Conservation (phyloP, 2,113 vertebrate species). For the Zingel zingel region DNA sequence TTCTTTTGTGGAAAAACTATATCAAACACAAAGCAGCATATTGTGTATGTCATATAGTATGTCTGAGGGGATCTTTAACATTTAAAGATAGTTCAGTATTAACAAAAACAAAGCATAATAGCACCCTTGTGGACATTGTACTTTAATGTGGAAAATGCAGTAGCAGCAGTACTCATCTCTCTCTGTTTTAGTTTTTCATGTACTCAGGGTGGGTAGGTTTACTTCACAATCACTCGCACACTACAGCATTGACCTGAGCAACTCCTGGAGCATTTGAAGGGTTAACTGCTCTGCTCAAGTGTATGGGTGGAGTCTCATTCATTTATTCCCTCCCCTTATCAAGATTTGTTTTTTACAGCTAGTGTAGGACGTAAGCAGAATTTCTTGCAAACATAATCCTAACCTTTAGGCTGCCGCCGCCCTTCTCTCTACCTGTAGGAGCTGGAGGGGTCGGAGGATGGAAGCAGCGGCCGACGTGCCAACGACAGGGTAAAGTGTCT, state of each 20-base stretch:
- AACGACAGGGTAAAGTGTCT: conserved; percentile 32
- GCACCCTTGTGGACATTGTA: conserved; percentile 26
- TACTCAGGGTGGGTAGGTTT: conserved; percentile 19
- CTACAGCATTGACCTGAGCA: neutral
- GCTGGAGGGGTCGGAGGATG: conserved; percentile 58
- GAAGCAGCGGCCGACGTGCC: conserved; percentile 3
- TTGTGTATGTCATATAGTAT: neutral
- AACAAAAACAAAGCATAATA: neutral
- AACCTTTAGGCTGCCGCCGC: neutral
- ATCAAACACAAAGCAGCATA: neutral
- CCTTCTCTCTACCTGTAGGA: conserved; percentile 61
- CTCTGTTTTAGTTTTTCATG: neutral
- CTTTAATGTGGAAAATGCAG: conserved; percentile 62
- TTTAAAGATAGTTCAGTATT: neutral
- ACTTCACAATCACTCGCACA: neutral
- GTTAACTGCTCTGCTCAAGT: conserved; percentile 42
- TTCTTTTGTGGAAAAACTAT: neutral
- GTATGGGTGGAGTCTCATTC: conserved; percentile 52
- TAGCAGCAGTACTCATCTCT: conserved; percentile 25
- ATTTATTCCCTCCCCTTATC: conserved; percentile 56
- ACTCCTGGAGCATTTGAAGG: conserved; percentile 13
- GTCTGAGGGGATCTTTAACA: neutral
- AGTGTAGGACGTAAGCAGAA: neutral
- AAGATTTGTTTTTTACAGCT: conserved; percentile 41
- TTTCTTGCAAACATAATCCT: neutral